Conservation (phyloP, 2,113 vertebrate species). For the Neopipo cinnamomea region DNA sequence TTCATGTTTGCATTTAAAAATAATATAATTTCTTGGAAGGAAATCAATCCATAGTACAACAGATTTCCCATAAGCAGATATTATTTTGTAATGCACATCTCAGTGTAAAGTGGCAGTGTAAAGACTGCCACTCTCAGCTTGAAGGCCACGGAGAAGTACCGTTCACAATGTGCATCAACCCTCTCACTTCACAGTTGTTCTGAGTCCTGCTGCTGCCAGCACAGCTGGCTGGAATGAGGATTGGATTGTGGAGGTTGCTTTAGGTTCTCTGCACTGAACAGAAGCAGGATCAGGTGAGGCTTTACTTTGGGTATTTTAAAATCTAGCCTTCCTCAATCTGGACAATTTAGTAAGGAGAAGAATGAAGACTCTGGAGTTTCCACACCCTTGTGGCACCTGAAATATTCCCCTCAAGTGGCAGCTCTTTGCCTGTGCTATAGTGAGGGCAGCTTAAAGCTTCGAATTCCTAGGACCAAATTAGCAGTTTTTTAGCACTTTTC, state of each 20-base stretch:
- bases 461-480: background rate
- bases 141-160: background rate
- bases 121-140: accelerated
- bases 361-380: background rate
- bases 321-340: background rate
- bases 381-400: background rate
- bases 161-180: accelerated
- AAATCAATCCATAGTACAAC: background rate
- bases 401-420: background rate
- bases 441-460: background rate
- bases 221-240: background rate
- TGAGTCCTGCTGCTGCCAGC: background rate
- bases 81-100: background rate
- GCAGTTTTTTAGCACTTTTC: background rate
- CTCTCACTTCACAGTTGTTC: background rate
- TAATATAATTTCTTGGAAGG: background rate
- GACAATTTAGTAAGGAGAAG: background rate
- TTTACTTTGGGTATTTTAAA: background rate
- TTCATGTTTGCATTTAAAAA: background rate
- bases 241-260: background rate
- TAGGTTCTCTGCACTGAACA: background rate
- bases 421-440: background rate
- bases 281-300: background rate
- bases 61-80: background rate
- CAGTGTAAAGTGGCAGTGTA: no score